Conservation (phyloP, 1,140 invertebrate genomes). For the Philopotamus ludificatus region DNA sequence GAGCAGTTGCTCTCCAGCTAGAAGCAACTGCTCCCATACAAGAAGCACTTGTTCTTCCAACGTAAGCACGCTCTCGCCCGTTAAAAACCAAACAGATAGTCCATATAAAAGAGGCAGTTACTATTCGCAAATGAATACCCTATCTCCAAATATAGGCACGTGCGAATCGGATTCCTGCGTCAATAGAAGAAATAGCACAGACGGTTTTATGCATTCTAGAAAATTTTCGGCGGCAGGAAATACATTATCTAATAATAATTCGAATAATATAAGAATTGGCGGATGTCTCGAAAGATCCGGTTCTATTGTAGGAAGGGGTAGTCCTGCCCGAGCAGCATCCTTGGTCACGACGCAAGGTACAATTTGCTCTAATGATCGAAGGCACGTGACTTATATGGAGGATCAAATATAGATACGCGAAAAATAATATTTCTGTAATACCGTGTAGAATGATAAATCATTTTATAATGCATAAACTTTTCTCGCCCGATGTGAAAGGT, state of each 20-base stretch:
- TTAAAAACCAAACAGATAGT: constrained; percentile 1
- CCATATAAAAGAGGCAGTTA: constrained; percentile 14
- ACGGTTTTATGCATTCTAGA: constrained; percentile 12
- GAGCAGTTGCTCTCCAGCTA: constrained; percentile 29
- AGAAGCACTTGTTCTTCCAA: constrained; percentile 23
- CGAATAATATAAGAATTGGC: background rate
- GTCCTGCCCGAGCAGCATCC: constrained; percentile 33
- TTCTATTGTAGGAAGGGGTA: constrained; percentile 1
- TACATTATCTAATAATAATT: background rate
- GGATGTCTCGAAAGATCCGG: constrained; percentile 3
- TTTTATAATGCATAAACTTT: background rate
- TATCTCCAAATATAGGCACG: background rate
- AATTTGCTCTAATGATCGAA: constrained; percentile 29
- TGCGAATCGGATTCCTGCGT: constrained; percentile 28
- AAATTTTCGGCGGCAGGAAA: constrained; percentile 13
- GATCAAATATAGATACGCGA: constrained; percentile 34
- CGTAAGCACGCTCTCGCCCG: background rate
- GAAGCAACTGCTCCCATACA: constrained; percentile 13
- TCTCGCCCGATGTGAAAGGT: too few species aligned
- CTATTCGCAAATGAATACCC: constrained; percentile 10
- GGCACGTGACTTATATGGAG: constrained; percentile 35
- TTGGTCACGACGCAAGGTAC: constrained; percentile 33
- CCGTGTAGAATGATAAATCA: too few species aligned
- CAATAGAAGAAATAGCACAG: constrained; percentile 24
- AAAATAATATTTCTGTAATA: background rate